phyloP scores from a whole-genome alignment of 1,140 invertebrate genomes.

The Pogonomyrmex californicus region DNA sequence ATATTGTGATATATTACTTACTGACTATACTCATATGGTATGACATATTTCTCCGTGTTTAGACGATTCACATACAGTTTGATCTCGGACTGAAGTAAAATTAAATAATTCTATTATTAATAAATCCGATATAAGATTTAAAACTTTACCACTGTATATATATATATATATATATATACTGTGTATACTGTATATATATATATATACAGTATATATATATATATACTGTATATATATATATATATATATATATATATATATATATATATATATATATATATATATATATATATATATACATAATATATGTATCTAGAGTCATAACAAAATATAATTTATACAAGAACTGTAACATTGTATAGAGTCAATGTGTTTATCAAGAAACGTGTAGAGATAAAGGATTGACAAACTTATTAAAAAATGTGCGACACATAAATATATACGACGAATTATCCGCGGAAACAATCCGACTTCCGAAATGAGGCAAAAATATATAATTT shows the following conservation, averaged over 20 bases:
- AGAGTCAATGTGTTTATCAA: not conserved
- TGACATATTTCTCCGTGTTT: slow-evolving; percentile 98
- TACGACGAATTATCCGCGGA: not conserved
- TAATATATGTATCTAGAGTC: no score
- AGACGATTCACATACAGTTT: slow-evolving; percentile 97
- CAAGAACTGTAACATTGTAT: not conserved
- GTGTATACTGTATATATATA: slow-evolving; percentile 49
- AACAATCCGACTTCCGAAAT: not conserved
- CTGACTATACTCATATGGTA: slow-evolving; percentile 99
- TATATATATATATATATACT: not conserved
- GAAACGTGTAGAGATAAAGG: not conserved
- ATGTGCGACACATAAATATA: not conserved
- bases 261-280: not conserved
- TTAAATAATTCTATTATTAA: slow-evolving; percentile 65
- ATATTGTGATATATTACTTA: slow-evolving; percentile 71
- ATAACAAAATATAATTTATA: slow-evolving; percentile 7
- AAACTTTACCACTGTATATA: not conserved
- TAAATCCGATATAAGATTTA: not conserved
- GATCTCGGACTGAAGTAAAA: slow-evolving; percentile 92
- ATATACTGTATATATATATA: slow-evolving; percentile 38
- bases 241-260: not conserved
- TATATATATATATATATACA: slow-evolving; percentile 34
- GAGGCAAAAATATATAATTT: not conserved
- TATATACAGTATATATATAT: not conserved
- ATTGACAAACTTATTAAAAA: not conserved